phyloP scores from a whole-genome alignment of 2,888 invertebrate species.

The Tromatobia lineatoria region DNA sequence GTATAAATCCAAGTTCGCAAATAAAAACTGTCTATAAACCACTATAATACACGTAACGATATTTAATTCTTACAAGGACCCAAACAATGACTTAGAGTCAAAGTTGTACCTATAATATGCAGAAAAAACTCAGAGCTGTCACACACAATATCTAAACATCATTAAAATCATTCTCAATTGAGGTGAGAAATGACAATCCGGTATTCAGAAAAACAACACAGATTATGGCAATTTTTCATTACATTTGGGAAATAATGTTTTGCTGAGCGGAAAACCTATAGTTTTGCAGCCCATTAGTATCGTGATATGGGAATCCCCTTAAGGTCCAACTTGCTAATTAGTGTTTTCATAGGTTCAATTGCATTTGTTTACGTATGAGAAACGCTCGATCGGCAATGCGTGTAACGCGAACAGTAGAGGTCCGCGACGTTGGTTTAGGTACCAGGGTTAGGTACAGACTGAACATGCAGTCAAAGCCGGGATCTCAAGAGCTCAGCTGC shows the following conservation, averaged over 20 bases:
- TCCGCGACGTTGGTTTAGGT: constrained; percentile 51
- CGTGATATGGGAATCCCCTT: neutral
- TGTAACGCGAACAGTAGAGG: constrained; percentile 24
- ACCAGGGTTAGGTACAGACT: constrained; percentile 72
- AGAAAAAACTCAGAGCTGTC: neutral
- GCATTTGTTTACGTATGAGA: constrained; percentile 55
- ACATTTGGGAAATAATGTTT: neutral
- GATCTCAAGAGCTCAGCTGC: constrained; percentile 49
- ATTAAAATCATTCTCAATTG: neutral
- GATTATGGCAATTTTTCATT: neutral
- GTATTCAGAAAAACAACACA: neutral
- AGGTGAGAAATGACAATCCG: neutral
- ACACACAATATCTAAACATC: neutral
- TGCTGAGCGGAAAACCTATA: neutral
- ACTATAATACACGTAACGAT: constrained; percentile 10
- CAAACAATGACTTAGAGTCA: neutral
- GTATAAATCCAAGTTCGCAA: constrained; percentile 2
- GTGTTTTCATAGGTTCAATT: neutral
- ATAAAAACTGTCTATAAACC: neutral
- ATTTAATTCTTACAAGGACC: neutral
- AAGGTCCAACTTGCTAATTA: neutral
- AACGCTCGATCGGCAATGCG: constrained; percentile 27
- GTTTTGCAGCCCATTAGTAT: neutral
- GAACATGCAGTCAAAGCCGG: constrained; percentile 57
- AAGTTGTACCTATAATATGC: no score